These are phyloP conservation scores for Setipinna tenuifilis DNA, from an alignment of 2,797 vertebrate species.

Conservation along the genomic window DNA sequence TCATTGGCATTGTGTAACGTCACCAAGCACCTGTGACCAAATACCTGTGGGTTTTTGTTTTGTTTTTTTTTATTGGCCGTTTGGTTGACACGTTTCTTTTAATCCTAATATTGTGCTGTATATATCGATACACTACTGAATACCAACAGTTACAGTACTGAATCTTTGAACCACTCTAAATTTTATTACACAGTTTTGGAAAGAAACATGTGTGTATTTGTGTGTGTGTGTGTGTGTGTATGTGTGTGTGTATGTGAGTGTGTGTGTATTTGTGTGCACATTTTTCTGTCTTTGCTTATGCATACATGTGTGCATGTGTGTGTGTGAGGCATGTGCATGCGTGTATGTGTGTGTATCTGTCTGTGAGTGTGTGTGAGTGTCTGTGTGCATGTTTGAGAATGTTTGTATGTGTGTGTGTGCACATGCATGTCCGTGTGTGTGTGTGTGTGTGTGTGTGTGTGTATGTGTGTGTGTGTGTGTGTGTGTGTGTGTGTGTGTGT, in stretches of 20 bases:
- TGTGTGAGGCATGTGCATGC: neutral
- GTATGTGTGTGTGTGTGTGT: constrained; percentile 27
- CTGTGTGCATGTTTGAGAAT: neutral
- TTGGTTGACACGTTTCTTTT: neutral
- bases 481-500: constrained; percentile 30
- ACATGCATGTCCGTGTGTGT: neutral
- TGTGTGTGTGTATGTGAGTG: neutral
- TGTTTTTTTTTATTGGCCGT: constrained; percentile 14
- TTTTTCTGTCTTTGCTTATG: no score
- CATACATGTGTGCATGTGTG: neutral
- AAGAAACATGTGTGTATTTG: no score
- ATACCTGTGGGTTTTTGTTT: no score
- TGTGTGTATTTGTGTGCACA: neutral
- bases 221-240: neutral
- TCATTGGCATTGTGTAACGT: no score
- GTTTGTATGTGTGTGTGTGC: neutral
- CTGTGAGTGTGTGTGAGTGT: neutral
- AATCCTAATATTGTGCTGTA: no score
- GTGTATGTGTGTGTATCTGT: neutral
- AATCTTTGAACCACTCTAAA: no score
- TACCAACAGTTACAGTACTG: no score
- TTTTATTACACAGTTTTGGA: no score
- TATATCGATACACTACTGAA: no score
- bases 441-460: constrained; percentile 4
- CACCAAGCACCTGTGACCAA: no score